Conservation (phyloP, 2,113 vertebrate species). For the Leucosticte australis region DNA sequence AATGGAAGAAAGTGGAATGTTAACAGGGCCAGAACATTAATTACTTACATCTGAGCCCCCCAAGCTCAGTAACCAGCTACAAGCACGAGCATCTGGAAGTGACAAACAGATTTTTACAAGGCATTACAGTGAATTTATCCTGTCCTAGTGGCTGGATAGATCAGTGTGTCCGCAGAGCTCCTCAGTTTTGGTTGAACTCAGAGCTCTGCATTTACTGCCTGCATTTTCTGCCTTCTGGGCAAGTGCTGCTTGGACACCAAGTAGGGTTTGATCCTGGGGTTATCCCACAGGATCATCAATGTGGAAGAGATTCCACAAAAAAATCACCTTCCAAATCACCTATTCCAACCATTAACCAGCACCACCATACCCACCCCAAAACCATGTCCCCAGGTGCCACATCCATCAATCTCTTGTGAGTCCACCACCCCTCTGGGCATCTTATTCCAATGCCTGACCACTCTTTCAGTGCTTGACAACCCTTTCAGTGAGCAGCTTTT, state of each 20-base stretch:
- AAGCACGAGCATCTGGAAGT: not conserved
- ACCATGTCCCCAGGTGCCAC: not conserved
- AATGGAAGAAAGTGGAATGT: conserved; percentile 35
- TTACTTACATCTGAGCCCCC: conserved; percentile 15
- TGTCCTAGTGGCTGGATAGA: not conserved
- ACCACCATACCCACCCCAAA: not conserved
- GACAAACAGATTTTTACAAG: conserved; percentile 31
- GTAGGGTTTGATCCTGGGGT: not conserved
- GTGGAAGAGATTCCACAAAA: not conserved
- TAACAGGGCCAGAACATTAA: conserved; percentile 8
- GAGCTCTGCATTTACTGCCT: not conserved
- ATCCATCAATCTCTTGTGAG: not conserved
- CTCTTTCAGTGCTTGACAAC: not conserved
- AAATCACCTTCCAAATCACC: not conserved
- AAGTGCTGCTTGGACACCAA: not conserved
- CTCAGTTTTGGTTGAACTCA: not conserved
- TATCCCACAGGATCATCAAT: not conserved
- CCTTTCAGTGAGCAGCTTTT: not conserved
- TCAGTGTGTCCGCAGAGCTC: not conserved
- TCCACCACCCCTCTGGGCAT: not conserved
- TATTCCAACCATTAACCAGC: not conserved
- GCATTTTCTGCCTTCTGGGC: not conserved
- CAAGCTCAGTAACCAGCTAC: not conserved
- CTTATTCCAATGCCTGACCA: not conserved
- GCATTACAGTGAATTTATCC: not conserved